These are phyloP conservation scores for Gymnobelideus leadbeateri DNA, from an alignment of 2,113 vertebrate species.

Conservation along the genomic window DNA sequence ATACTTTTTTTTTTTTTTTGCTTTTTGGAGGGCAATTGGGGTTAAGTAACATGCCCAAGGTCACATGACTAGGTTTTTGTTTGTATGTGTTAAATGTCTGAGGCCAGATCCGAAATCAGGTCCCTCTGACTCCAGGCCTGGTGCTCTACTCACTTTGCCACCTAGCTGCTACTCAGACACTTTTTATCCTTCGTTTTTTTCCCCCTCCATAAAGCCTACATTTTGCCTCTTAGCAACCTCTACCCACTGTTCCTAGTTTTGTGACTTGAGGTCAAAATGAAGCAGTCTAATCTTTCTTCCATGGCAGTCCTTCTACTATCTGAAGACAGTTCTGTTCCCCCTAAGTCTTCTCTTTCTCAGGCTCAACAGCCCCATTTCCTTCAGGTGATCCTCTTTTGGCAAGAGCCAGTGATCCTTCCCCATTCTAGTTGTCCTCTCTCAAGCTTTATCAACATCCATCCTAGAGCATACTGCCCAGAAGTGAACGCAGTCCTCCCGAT, in stretches of 20 bases:
- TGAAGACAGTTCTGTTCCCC: background rate
- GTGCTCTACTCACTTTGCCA: no score
- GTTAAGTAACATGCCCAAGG: no score
- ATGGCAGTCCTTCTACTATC: background rate
- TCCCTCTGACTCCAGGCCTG: no score
- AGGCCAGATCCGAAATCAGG: no score
- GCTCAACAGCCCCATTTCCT: background rate
- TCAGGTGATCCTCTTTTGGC: background rate
- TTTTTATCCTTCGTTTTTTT: background rate
- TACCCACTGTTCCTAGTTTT: background rate
- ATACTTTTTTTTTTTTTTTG: no score
- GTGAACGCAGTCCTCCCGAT: background rate
- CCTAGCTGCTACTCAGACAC: no score
- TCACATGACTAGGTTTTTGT: no score
- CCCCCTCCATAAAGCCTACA: background rate
- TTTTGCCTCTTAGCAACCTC: background rate
- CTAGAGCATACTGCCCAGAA: background rate
- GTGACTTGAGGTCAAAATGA: background rate
- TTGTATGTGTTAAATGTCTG: no score
- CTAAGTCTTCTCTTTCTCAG: background rate
- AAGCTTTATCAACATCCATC: background rate
- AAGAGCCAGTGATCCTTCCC: background rate
- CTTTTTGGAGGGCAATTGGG: no score
- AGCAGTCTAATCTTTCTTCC: background rate
- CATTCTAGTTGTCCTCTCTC: background rate